Evolutionary conservation across 1,140 invertebrate species (phyloP), one percentile per base, ranked within the genome.

Genomic region (Drosophila miranda): DNA sequence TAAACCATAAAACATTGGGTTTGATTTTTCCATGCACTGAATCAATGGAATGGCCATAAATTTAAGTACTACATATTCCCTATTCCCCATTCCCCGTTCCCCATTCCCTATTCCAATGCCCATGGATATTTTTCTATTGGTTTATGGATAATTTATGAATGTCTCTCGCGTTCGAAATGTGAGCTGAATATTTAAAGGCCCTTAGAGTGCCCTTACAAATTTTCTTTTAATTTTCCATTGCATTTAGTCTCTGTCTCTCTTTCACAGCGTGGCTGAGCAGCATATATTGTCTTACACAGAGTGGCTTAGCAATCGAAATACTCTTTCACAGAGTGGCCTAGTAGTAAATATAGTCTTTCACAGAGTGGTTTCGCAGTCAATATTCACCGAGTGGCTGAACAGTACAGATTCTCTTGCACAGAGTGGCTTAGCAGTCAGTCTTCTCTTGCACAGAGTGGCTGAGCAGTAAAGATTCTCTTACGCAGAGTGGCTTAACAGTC

Each of bases 111-210:
- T 58, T 49, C 8, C 30, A 9, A 30, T 30, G 8, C 30, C 30
- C 8, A 30, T 42, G 21, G 41, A 26, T 50, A 48, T 46, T 61
- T 46, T 61, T 44, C 34, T 62, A 26, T 62, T 78, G 62, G 60
- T 67, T 87, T 76, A 88, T 82, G 83, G 75, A 77, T 82, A 87
- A 87, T 87, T 87, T 87, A 87, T 87, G 82, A 87, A 87, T 82
- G 83, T 57, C 82, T 78, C 61, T 76, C 48, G 58, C 63, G 63
- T 63, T 58, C 48, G 51, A 43, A 63, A 87, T 87, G 82, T 87
- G 82, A 82, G 75, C 50, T 48, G 82, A 87, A 87, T 87, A 78
- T 72, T 74, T 72, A 55, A 75, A 75, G 49, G 23, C 73, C 16
- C 16, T 16, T 16, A 16, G 16, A 64, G 26, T 63, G 53, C 7